Conservation (phyloP, 2,888 invertebrate genomes). For the Tetrapedia diversipes region DNA sequence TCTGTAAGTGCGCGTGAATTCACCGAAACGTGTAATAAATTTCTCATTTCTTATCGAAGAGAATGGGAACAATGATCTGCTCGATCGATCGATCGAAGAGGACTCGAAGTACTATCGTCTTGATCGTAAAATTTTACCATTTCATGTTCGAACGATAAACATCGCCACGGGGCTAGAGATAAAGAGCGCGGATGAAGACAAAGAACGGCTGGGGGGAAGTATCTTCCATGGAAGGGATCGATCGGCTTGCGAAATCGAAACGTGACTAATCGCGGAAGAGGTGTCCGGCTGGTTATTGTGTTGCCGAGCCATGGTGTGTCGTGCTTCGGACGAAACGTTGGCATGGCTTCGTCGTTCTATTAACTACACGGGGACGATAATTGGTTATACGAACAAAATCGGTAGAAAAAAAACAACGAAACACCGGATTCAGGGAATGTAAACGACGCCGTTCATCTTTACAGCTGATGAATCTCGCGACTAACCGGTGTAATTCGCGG, state of each 20-base stretch:
- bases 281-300: too few species aligned
- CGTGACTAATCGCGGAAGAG: conserved; percentile 68
- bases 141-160: conserved; percentile 36
- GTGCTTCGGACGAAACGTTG: conserved; percentile 14
- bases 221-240: conserved; percentile 56
- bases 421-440: conserved; percentile 22
- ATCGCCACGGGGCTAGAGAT: not conserved
- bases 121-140: conserved; percentile 34
- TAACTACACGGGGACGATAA: not conserved
- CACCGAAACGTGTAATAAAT: not conserved
- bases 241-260: conserved; percentile 67
- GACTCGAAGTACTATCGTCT: conserved; percentile 1
- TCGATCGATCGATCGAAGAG: too few species aligned
- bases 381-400: conserved; percentile 15
- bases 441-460: conserved; percentile 35
- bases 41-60: not conserved
- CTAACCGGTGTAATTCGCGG: conserved; percentile 59
- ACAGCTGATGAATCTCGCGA: conserved; percentile 62
- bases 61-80: not conserved
- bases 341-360: not conserved
- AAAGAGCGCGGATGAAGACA: not conserved
- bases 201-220: conserved; percentile 24
- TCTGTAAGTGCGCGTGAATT: not conserved
- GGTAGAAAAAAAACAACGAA: conserved; percentile 19
- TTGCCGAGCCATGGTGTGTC: conserved; percentile 32